A percentile compares a stretch with the other conserved stretches of the same genome.
Evolutionary conservation across 2,113 vertebrate genomes (phyloP).

Genomic region (Chlorodrepanis virens): DNA sequence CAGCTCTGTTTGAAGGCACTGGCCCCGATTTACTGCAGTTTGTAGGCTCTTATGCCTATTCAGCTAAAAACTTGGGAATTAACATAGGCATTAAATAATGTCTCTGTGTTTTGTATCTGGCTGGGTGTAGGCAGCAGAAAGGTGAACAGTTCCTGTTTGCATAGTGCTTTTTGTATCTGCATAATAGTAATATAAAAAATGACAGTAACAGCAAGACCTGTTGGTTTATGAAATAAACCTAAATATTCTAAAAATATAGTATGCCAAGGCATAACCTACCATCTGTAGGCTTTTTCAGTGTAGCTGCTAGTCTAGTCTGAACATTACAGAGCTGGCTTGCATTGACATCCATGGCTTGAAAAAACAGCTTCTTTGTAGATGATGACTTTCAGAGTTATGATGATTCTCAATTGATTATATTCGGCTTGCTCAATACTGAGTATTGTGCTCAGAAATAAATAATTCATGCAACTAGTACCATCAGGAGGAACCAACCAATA

Average conservation of each 20-base stretch:
- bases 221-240: neutral
- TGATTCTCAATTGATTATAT: neutral
- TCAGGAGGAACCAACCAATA: neutral
- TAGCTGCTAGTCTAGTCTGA: neutral
- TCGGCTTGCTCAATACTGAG: neutral
- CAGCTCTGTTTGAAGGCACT: neutral
- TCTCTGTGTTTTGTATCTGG: neutral
- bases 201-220: neutral
- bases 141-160: neutral
- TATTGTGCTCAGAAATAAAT: neutral
- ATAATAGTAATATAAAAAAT: neutral
- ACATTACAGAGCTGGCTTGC: neutral
- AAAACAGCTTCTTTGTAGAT: neutral
- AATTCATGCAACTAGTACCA: neutral
- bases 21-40: neutral
- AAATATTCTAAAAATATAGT: neutral
- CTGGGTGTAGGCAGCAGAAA: neutral
- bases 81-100: neutral
- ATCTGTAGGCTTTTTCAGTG: neutral
- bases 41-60: neutral
- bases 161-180: neutral
- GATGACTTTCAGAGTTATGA: neutral
- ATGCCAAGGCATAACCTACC: neutral
- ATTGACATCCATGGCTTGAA: neutral
- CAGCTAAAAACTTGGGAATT: neutral